phyloP scores from a whole-genome alignment of 2,113 vertebrate species.

The Himantopus leucocephalus region DNA sequence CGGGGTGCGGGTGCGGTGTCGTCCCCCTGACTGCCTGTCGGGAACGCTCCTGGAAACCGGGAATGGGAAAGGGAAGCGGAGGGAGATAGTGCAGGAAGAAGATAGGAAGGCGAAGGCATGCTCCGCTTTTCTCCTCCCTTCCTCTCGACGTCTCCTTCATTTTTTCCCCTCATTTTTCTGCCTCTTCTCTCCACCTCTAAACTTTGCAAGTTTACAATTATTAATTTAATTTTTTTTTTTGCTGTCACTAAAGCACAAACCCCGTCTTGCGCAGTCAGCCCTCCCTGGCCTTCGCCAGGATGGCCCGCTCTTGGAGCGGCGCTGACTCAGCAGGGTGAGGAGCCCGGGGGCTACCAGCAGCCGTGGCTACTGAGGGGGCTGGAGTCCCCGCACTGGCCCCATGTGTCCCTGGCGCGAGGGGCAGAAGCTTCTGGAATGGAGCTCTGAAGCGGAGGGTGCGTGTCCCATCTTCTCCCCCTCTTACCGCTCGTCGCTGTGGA shows the following conservation, averaged over 20 bases:
- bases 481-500: rapidly evolving
- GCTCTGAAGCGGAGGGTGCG: rapidly evolving
- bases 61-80: neutral
- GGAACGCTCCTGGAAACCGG: neutral
- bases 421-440: too few species aligned
- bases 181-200: neutral
- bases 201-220: neutral
- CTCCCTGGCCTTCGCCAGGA: neutral
- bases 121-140: neutral
- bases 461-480: neutral
- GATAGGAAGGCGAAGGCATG: neutral
- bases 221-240: neutral
- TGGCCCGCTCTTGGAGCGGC: neutral
- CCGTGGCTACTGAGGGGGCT: neutral
- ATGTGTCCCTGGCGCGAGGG: rapidly evolving
- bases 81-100: neutral
- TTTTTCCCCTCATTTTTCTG: neutral
- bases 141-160: neutral
- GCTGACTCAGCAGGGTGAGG: neutral
- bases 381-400: neutral
- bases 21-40: neutral
- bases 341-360: neutral
- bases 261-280: neutral
- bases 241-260: neutral
- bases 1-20: neutral